Percentiles rank a stretch among this genome's conserved stretches.
Evolutionary conservation across 2,888 invertebrate species (phyloP).

Genomic region (Pristionchus exspectatus): DNA sequence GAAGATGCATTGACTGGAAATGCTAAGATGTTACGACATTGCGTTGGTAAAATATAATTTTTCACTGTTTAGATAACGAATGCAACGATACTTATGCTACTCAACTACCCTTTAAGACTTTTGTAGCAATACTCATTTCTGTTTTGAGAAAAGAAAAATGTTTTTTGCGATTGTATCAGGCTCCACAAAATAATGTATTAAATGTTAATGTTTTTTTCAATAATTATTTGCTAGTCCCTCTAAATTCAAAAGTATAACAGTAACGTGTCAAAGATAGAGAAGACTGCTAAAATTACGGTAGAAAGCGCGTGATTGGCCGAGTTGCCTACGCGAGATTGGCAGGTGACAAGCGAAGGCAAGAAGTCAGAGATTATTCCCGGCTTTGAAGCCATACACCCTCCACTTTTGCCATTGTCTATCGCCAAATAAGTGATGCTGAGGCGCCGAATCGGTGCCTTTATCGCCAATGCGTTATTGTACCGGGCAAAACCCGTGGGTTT

Average conservation of each 20-base stretch:
- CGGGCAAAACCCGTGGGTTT: not conserved
- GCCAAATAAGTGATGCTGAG: not conserved
- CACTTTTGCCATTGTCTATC: not conserved
- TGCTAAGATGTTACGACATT: too few relatives aligned
- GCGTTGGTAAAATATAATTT: too few relatives aligned
- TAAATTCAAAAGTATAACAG: not conserved
- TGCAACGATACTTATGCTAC: too few relatives aligned
- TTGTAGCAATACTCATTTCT: too few relatives aligned
- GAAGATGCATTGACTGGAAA: slow-evolving; percentile 33
- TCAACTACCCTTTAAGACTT: not conserved
- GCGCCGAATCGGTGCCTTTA: not conserved
- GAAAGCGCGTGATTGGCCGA: slow-evolving; percentile 3
- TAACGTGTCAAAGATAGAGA: not conserved
- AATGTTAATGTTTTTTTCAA: not conserved
- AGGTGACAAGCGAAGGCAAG: not conserved
- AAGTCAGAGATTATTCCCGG: not conserved
- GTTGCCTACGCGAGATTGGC: not conserved
- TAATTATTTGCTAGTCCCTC: not conserved
- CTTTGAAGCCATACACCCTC: not conserved
- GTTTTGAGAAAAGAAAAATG: too few relatives aligned
- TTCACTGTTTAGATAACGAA: too few relatives aligned
- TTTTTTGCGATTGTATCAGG: too few relatives aligned
- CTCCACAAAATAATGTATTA: too few relatives aligned
- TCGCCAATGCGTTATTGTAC: not conserved
- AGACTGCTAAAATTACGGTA: slow-evolving; percentile 16